Evolutionary conservation across 2,888 invertebrate genomes (phyloP).

Genomic region (Patella pellucida): DNA sequence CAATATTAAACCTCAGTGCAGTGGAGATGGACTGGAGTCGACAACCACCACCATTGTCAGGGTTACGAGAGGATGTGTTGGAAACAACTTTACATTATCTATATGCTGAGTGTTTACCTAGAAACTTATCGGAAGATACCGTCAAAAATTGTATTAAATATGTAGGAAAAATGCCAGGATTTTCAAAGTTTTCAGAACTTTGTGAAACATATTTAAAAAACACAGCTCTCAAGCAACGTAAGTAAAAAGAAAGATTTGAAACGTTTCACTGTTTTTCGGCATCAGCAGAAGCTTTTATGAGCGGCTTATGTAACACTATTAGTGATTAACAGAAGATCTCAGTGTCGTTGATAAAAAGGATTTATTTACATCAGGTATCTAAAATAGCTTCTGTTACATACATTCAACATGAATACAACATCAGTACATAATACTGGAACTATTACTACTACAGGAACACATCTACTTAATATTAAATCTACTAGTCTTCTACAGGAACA

Average conservation of each 20-base stretch:
- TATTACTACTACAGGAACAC: too few species aligned
- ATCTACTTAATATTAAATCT: too few species aligned
- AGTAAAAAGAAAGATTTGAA: constrained; percentile 51
- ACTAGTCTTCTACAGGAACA: too few species aligned
- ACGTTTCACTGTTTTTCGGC: too few species aligned
- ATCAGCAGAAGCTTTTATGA: too few species aligned
- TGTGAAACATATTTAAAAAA: constrained; percentile 78
- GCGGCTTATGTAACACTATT: too few species aligned
- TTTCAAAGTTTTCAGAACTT: constrained; percentile 75
- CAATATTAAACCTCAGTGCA: constrained; percentile 75
- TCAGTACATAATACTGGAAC: too few species aligned
- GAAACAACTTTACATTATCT: constrained; percentile 77
- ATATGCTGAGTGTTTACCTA: constrained; percentile 78
- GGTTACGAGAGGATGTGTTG: constrained; percentile 77
- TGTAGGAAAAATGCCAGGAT: constrained; percentile 72
- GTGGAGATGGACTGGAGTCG: constrained; percentile 75
- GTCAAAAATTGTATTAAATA: constrained; percentile 75
- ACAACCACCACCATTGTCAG: constrained; percentile 72
- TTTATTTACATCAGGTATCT: too few species aligned
- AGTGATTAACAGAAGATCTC: too few species aligned
- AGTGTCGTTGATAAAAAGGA: too few species aligned
- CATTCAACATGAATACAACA: too few species aligned
- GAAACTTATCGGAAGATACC: constrained; percentile 75
- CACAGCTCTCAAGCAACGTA: constrained; percentile 78
- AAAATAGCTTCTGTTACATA: too few species aligned